Conservation (phyloP, 2,888 invertebrate genomes). For the Ormyrus rosae region DNA sequence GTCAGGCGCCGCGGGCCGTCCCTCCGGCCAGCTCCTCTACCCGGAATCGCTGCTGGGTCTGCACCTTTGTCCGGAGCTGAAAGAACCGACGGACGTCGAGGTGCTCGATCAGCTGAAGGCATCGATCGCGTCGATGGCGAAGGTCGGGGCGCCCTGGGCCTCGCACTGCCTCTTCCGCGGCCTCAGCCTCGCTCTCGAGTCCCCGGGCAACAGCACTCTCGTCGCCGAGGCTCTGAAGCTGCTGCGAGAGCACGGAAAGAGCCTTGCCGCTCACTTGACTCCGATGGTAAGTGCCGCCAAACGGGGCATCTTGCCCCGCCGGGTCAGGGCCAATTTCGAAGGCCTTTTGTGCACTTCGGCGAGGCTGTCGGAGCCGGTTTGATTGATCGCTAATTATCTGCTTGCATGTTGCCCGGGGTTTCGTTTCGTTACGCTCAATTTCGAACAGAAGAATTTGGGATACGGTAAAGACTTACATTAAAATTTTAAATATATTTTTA, state of each 20-base stretch:
- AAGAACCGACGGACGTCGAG: not conserved
- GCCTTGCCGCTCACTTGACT: slow-evolving; percentile 60
- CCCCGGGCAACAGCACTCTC: not conserved
- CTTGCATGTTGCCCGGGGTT: not conserved
- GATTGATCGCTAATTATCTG: slow-evolving; percentile 14
- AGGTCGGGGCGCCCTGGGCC: slow-evolving; percentile 58
- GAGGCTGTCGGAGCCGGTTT: no score
- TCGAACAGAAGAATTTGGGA: no score
- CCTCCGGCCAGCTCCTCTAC: not conserved
- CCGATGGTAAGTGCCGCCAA: slow-evolving; percentile 58
- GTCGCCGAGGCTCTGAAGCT: slow-evolving; percentile 18
- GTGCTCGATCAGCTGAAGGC: not conserved
- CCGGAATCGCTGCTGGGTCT: slow-evolving; percentile 48
- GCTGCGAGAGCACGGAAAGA: slow-evolving; percentile 43
- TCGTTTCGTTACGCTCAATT: no score
- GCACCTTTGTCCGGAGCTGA: slow-evolving; percentile 61
- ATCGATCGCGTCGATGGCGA: slow-evolving; percentile 14
- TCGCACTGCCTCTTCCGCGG: slow-evolving; percentile 61
- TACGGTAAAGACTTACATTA: no score
- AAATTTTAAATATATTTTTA: no score
- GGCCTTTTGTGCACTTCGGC: no score
- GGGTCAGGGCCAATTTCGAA: no score
- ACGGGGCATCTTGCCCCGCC: not conserved
- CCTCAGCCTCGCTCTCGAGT: not conserved
- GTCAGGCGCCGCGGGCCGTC: slow-evolving; percentile 22